Evolutionary conservation across 2,888 invertebrate genomes (phyloP).

Genomic region (Gerosis bhagava): DNA sequence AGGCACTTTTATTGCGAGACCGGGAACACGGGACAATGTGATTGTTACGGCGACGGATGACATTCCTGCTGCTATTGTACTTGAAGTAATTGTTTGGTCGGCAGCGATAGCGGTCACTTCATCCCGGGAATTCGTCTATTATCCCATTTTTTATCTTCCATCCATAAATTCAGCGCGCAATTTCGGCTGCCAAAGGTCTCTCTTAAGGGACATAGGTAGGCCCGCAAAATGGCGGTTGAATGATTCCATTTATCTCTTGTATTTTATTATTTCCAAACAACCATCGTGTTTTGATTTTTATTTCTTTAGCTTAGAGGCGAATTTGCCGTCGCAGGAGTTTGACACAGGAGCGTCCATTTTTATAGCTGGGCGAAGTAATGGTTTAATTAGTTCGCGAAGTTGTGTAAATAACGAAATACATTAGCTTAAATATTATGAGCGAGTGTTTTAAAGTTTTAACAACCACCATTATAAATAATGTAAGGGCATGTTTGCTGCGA

Average conservation of each 20-base stretch:
- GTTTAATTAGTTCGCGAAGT: constrained; percentile 13
- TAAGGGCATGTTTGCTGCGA: too few relatives aligned
- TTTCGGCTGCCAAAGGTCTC: constrained; percentile 24
- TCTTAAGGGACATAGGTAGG: constrained; percentile 36
- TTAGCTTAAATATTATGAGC: constrained; percentile 15
- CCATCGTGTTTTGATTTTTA: constrained; percentile 5
- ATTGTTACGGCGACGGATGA: constrained; percentile 34
- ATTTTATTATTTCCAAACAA: constrained; percentile 38
- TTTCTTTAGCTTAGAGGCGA: background rate
- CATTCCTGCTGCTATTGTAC: constrained; percentile 39
- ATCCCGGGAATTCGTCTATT: constrained; percentile 26
- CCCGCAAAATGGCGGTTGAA: constrained; percentile 47
- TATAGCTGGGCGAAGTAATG: constrained; percentile 13
- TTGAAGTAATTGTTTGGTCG: constrained; percentile 41
- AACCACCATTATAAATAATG: too few relatives aligned
- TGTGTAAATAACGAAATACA: constrained; percentile 13
- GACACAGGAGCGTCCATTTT: constrained; percentile 5
- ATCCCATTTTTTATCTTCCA: constrained; percentile 35
- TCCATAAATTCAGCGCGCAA: constrained; percentile 26
- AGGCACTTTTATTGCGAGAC: constrained; percentile 2
- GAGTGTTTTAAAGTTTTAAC: too few relatives aligned
- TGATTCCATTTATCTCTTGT: constrained; percentile 49
- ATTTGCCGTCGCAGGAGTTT: background rate
- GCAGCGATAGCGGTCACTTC: constrained; percentile 23
- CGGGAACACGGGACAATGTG: constrained; percentile 4